phyloP scores from a whole-genome alignment of 2,113 vertebrate genomes.

The Sinocyclocheilus rhinocerous region DNA sequence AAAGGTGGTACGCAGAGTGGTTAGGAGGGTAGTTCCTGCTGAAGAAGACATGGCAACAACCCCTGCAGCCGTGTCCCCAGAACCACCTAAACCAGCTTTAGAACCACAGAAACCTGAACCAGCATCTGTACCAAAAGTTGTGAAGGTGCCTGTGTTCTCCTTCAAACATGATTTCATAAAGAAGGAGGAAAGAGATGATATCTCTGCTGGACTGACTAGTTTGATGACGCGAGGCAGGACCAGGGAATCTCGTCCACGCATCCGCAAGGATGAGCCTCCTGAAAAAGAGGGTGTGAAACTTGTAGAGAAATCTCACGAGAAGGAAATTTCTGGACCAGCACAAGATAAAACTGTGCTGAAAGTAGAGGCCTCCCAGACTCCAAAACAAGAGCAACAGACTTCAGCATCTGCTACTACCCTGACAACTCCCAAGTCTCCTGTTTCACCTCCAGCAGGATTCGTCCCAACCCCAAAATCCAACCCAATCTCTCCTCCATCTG shows the following conservation, averaged over 20 bases:
- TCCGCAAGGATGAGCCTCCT: conserved; percentile 64
- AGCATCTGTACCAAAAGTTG: conserved; percentile 45
- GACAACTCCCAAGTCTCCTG: conserved; percentile 48
- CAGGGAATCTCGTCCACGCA: conserved; percentile 78
- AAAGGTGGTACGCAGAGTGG: conserved; percentile 85
- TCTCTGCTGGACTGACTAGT: conserved; percentile 81
- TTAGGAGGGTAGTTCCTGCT: conserved; percentile 81
- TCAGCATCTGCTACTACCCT: conserved; percentile 2
- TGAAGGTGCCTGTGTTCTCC: conserved; percentile 55
- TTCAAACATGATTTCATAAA: conserved; percentile 79
- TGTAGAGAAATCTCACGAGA: neutral
- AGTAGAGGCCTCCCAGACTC: conserved; percentile 11
- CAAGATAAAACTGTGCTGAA: conserved; percentile 42
- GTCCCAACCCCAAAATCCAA: conserved; percentile 44
- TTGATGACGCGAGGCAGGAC: conserved; percentile 85
- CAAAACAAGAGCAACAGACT: conserved; percentile 49
- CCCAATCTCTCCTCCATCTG: conserved; percentile 38
- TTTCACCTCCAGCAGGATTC: conserved; percentile 46
- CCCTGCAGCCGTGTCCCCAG: conserved; percentile 51
- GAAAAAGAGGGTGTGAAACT: conserved; percentile 59
- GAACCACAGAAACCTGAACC: conserved; percentile 54
- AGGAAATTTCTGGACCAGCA: neutral
- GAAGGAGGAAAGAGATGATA: conserved; percentile 83
- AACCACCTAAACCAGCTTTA: conserved; percentile 27
- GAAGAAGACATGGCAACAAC: conserved; percentile 74